Percentiles rank a stretch among this genome's conserved stretches.
phyloP scores from a whole-genome alignment of 2,113 vertebrate genomes.

The Machaerirhynchus nigripectus region DNA sequence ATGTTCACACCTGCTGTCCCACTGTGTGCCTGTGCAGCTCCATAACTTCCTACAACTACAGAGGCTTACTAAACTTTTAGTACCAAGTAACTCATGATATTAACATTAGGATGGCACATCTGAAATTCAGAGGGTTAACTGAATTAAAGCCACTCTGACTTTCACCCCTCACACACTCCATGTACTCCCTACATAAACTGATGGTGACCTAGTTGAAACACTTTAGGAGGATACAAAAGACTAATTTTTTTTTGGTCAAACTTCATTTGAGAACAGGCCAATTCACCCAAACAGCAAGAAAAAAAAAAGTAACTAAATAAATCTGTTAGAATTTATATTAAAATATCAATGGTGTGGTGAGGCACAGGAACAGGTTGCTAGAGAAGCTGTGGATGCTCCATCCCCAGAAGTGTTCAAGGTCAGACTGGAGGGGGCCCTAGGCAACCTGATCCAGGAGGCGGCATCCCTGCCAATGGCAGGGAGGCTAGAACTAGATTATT shows the following conservation, averaged over 20 bases:
- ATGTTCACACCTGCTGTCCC: not conserved
- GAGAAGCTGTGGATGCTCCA: not conserved
- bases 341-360: not conserved
- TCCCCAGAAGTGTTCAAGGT: not conserved
- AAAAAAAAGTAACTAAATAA: not conserved
- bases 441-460: not conserved
- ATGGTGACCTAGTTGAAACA: not conserved
- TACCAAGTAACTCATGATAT: not conserved
- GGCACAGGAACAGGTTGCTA: not conserved
- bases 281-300: not conserved
- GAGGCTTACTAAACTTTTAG: not conserved
- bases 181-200: not conserved
- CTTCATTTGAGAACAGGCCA: not conserved
- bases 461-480: not conserved
- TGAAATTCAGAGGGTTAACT: not conserved
- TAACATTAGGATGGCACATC: not conserved
- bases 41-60: not conserved
- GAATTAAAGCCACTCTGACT: not conserved
- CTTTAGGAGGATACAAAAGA: not conserved
- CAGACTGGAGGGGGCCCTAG: not conserved
- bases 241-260: not conserved
- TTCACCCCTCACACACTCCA: not conserved
- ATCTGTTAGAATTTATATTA: not conserved
- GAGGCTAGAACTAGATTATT: not conserved
- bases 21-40: not conserved